Evolutionary conservation across 2,888 invertebrate genomes (phyloP).

Genomic region (Ectropis crepuscularia): DNA sequence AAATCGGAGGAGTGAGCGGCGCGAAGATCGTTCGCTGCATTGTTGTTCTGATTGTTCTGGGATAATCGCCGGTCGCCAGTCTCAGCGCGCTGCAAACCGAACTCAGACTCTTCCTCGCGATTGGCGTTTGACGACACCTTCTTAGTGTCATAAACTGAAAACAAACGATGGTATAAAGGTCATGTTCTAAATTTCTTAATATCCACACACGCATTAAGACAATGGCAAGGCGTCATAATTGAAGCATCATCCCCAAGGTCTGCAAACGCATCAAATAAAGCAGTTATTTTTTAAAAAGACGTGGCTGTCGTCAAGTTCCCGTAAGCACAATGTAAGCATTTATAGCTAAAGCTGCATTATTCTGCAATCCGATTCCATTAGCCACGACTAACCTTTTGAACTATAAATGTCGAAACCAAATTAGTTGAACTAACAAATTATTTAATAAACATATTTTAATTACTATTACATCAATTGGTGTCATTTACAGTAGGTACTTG

Average conservation of each 20-base stretch:
- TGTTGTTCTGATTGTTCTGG: conserved; percentile 54
- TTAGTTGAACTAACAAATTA: conserved; percentile 25
- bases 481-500: conserved; percentile 13
- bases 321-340: conserved; percentile 52
- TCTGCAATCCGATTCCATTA: conserved; percentile 54
- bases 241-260: conserved; percentile 5
- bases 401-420: conserved; percentile 45
- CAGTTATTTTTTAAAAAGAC: conserved; percentile 11
- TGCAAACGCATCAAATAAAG: conserved; percentile 10
- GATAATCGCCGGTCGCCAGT: conserved; percentile 83
- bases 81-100: conserved; percentile 90
- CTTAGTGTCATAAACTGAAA: conserved; percentile 87
- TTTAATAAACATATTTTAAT: conserved; percentile 15
- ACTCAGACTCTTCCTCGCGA: conserved; percentile 89
- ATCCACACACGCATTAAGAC: not conserved
- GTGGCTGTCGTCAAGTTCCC: conserved; percentile 4
- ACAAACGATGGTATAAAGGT: conserved; percentile 20
- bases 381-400: conserved; percentile 34
- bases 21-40: conserved; percentile 83
- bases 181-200: not conserved
- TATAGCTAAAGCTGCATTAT: conserved; percentile 52
- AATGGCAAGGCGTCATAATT: conserved; percentile 12
- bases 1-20: conserved; percentile 91
- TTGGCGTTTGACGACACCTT: conserved; percentile 77
- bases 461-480: conserved; percentile 3